Evolutionary conservation across 2,888 invertebrate species (phyloP), one percentile per base, ranked within the genome.

Genomic region (Noctua fimbriata): DNA sequence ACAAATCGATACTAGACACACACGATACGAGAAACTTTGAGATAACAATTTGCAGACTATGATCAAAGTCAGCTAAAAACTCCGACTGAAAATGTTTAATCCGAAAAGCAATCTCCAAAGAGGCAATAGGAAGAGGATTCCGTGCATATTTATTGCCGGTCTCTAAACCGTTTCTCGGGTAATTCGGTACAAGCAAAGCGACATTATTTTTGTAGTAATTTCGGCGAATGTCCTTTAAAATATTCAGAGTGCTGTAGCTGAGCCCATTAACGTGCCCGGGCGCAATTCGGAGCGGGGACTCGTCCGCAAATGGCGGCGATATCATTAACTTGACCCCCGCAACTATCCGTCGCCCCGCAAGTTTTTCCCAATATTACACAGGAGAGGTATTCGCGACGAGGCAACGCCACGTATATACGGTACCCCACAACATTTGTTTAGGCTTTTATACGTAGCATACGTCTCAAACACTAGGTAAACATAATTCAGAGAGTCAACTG

Each of bases 151-250:
- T 95, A 96, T 96, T 94, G 92, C 95, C 94, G 94, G 94, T 94
- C 94, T 95, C 94, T 94, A 94, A 96, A 96, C 95, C 95, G 95
- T 95, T 96, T 94, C 94, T 95, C 95, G 94, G 95, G 95, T 95
- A 95, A 96, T 96, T 96, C 96, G 93, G 95, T 96, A 95, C 95
- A 95, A 95, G 96, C 94, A 95, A 93, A 95, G 96, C 94, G 95
- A 95, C 96, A 96, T 96, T 96, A 97, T 96, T 97, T 96, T 96
- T 96, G 96, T 95, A 96, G 96, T 96, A 95, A 96, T 96, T 97
- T 97, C 95, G 89, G 94, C 94, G 94, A 96, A 96, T 96, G 96
- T 96, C 95, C 96, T 96, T 96, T 96, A 96, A 96, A 96, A 96
- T 97, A 96, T 97, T 96, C 96, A 96, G 95, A 96, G 95, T 93